A percentile compares a stretch with the other conserved stretches of the same genome.
Conservation (phyloP, 1,140 invertebrate species). For the Paralvinella palmiformis region DNA sequence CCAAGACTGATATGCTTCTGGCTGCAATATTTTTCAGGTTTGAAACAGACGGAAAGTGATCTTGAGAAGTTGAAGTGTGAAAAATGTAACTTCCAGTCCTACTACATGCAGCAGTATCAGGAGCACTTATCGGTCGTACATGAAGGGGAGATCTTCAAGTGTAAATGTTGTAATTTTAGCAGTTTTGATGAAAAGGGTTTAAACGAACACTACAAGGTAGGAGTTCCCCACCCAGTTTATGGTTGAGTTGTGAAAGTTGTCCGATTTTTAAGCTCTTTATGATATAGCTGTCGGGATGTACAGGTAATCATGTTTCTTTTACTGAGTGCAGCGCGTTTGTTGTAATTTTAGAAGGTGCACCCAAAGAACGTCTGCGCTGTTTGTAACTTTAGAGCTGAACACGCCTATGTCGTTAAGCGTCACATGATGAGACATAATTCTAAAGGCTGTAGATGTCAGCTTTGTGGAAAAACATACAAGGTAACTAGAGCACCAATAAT, state of each 20-base stretch:
- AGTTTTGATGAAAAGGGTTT: conserved; percentile 42
- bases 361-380: conserved; percentile 46
- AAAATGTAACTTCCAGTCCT: conserved; percentile 46
- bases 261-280: not conserved
- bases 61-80: conserved; percentile 43
- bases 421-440: conserved; percentile 48
- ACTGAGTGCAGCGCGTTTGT: conserved; percentile 1
- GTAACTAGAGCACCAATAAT: too few relatives aligned
- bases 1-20: too few relatives aligned
- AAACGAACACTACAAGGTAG: conserved; percentile 45
- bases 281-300: too few relatives aligned
- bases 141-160: conserved; percentile 36
- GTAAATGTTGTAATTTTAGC: conserved; percentile 45
- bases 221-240: not conserved
- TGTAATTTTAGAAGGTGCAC: conserved; percentile 41
- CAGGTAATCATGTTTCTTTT: not conserved
- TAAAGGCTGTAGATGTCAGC: conserved; percentile 42
- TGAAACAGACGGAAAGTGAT: conserved; percentile 43
- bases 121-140: conserved; percentile 41
- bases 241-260: not conserved
- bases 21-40: too few relatives aligned
- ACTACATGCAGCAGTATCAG: conserved; percentile 47
- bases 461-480: conserved; percentile 50
- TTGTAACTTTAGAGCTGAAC: conserved; percentile 49
- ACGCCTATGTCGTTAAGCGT: conserved; percentile 49